Percentiles rank a stretch among this genome's conserved stretches.
These are phyloP conservation scores for Alitta virens DNA, from an alignment of 2,888 invertebrate genomes.

Conservation along the genomic window DNA sequence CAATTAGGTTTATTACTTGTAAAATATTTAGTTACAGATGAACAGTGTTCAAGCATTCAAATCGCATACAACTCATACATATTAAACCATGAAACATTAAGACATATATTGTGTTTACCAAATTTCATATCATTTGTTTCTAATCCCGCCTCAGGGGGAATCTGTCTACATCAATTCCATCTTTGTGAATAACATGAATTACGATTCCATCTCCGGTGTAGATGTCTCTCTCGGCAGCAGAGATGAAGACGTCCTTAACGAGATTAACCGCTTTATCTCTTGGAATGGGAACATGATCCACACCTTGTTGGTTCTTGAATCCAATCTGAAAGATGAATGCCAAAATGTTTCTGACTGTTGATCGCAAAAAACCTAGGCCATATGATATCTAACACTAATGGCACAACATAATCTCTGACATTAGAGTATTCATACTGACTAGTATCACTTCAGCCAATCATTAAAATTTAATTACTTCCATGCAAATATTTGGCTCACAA, in stretches of 20 bases:
- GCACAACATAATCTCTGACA: too few species aligned
- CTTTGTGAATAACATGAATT: constrained; percentile 83
- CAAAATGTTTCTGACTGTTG: too few species aligned
- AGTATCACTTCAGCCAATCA: too few species aligned
- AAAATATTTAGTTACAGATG: too few species aligned
- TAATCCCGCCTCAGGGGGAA: constrained; percentile 87
- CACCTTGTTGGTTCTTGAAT: constrained; percentile 78
- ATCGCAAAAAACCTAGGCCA: too few species aligned
- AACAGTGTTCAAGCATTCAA: too few species aligned
- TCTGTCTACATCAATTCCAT: constrained; percentile 69
- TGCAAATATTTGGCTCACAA: too few species aligned
- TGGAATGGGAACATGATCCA: constrained; percentile 65
- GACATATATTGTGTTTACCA: background rate
- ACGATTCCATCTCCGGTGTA: constrained; percentile 90
- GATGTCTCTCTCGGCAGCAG: constrained; percentile 96
- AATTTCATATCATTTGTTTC: constrained; percentile 30
- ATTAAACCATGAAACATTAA: too few species aligned
- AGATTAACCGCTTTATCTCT: constrained; percentile 80
- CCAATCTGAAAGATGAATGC: constrained; percentile 79
- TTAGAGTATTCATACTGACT: too few species aligned
- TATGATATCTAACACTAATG: too few species aligned
- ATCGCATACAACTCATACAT: too few species aligned
- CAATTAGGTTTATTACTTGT: background rate
- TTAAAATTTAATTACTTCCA: too few species aligned
- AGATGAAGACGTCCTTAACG: constrained; percentile 93